Evolutionary conservation across 1,140 invertebrate genomes (phyloP), one percentile per base, ranked within the genome.

Genomic region (Bombus cullumanus): DNA sequence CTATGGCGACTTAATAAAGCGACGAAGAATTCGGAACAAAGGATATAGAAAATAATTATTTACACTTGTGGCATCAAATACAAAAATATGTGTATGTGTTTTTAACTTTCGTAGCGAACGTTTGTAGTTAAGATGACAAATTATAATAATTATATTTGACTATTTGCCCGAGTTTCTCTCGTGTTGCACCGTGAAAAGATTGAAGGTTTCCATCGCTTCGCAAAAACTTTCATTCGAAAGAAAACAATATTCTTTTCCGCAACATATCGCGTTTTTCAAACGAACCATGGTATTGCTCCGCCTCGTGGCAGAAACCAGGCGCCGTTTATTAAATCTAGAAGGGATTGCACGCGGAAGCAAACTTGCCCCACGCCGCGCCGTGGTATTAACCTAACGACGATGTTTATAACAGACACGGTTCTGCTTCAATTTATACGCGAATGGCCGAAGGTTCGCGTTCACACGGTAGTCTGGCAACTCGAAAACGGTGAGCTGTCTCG

Each of bases 341-440:
- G 28, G 47, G 76, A 43, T 10, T 43, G 53, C 69, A 75, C 71
- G 47, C 69, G 71, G 80, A 82, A 82, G 64, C 57, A 31, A 3
- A n/a, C 76, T 43, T 43, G 77, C 43, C 43, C 18, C 18, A 28
- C 31, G 64, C 13, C 25, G 69, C 4, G 77, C 6, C 25, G 69
- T 8, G 34, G 22, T 57, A 82, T 82, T 82, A 82, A 82, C 74
- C 68, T 75, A 82, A 69, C 80, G 6, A 37, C 47, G 69, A 59
- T 81, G 69, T 76, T 77, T 83, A 64, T 22, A 59, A 73, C 69
- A 72, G 81, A 59, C 86, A 18, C 22, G 25, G 25, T 18, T 43
- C 53, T 75, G 41, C 25, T 59, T 81, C 76, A 31, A 86, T 83
- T 83, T 83, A 83, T 34, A 77, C 43, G 62, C 81, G 81, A 84